phyloP scores from a whole-genome alignment of 2,113 vertebrate genomes.

The Nematolebias whitei region DNA sequence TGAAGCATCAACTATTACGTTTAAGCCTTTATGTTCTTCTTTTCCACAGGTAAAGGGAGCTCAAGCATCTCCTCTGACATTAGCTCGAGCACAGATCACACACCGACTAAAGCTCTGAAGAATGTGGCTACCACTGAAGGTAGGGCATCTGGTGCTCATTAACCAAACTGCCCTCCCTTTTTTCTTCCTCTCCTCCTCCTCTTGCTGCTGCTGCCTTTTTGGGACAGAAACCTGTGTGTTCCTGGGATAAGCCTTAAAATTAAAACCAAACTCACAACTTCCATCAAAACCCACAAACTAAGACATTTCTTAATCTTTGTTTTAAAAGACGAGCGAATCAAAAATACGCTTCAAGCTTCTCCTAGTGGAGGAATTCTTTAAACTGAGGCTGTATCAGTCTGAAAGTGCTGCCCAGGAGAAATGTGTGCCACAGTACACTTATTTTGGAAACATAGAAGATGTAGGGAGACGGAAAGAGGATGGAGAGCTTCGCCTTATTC shows the following conservation, averaged over 20 bases:
- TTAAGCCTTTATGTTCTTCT: slow-evolving; percentile 25
- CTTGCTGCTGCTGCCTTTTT: slow-evolving; percentile 70
- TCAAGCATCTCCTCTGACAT: slow-evolving; percentile 99
- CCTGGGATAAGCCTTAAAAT: slow-evolving; percentile 71
- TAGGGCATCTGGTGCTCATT: slow-evolving; percentile 89
- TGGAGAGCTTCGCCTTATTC: slow-evolving; percentile 29
- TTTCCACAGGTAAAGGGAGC: slow-evolving; percentile 93
- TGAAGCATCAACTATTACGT: neutral
- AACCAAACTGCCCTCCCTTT: slow-evolving; percentile 64
- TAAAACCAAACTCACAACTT: slow-evolving; percentile 71
- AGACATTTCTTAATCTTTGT: slow-evolving; percentile 57
- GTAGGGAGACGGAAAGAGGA: slow-evolving; percentile 31
- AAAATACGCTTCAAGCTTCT: slow-evolving; percentile 45
- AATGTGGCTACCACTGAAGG: slow-evolving; percentile 99
- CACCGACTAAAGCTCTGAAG: slow-evolving; percentile 93
- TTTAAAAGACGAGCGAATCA: slow-evolving; percentile 25
- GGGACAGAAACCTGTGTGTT: slow-evolving; percentile 72
- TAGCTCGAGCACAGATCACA: slow-evolving; percentile 99
- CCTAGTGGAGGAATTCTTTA: slow-evolving; percentile 72
- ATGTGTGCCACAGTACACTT: slow-evolving; percentile 23
- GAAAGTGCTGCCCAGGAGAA: slow-evolving; percentile 46
- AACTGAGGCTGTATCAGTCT: slow-evolving; percentile 69
- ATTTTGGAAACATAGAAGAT: slow-evolving; percentile 28
- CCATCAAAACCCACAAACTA: slow-evolving; percentile 57
- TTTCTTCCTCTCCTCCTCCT: slow-evolving; percentile 23